Evolutionary conservation across 2,797 vertebrate genomes (phyloP).

Genomic region (Pelochelys cantorii): DNA sequence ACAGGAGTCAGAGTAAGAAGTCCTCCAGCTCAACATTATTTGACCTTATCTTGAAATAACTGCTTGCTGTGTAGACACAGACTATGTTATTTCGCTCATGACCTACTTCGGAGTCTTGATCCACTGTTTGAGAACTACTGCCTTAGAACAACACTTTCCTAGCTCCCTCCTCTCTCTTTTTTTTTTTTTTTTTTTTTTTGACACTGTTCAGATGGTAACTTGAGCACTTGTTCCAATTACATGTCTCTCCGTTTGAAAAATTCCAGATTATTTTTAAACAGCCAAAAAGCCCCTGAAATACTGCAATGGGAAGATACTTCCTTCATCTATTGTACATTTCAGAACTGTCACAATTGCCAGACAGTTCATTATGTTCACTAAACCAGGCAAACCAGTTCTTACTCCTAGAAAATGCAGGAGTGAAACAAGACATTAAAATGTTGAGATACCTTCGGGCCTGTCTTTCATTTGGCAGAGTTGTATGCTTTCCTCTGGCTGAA

Average conservation of each 20-base stretch:
- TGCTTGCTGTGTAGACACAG: no score
- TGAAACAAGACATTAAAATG: not conserved
- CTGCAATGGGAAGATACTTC: not conserved
- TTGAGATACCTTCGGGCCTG: not conserved
- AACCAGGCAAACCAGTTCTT: conserved; percentile 11
- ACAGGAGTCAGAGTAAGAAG: no score
- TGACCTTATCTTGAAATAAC: no score
- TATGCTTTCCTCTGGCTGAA: not conserved
- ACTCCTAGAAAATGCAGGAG: not conserved
- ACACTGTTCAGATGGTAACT: not conserved
- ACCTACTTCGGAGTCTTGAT: no score
- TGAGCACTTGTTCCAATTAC: not conserved
- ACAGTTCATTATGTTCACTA: not conserved
- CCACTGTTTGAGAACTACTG: no score
- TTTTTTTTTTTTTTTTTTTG: conserved; percentile 15
- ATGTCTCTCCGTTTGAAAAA: not conserved
- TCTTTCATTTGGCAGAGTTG: not conserved
- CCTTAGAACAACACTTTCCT: not conserved
- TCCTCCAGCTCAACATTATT: no score
- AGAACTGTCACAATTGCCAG: not conserved
- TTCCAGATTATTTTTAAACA: not conserved
- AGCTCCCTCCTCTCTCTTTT: not conserved
- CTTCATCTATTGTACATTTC: not conserved
- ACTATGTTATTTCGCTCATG: no score
- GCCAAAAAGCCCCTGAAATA: not conserved